Conservation (phyloP, 1,140 invertebrate species). For the Euura saliciscinereae region DNA sequence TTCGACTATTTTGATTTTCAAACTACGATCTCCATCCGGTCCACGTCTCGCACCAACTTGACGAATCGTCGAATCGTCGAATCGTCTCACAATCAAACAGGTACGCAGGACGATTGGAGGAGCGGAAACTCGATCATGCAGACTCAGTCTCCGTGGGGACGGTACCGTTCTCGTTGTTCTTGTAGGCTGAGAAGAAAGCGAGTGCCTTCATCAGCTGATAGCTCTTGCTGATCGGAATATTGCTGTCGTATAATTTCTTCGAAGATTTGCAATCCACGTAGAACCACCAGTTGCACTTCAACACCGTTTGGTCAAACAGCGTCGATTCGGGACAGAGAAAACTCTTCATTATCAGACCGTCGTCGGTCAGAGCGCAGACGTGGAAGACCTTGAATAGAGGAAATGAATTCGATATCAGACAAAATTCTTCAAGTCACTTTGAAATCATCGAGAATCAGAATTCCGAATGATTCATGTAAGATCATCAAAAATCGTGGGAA, state of each 20-base stretch:
- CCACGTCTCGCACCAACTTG: background rate
- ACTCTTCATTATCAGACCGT: constrained; percentile 86
- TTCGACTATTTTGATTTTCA: background rate
- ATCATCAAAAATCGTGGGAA: too few species aligned
- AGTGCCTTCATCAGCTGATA: constrained; percentile 90
- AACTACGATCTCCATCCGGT: background rate
- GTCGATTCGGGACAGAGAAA: constrained; percentile 89
- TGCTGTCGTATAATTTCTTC: constrained; percentile 80
- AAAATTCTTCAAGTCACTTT: background rate
- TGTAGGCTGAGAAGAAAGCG: constrained; percentile 84
- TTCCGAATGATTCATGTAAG: too few species aligned
- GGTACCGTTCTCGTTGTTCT: constrained; percentile 62
- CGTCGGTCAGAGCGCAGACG: constrained; percentile 86
- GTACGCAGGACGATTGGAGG: background rate
- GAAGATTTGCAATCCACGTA: constrained; percentile 87
- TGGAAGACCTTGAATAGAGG: constrained; percentile 78
- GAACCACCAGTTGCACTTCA: constrained; percentile 93
- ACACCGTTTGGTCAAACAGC: constrained; percentile 85
- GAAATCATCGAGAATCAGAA: background rate
- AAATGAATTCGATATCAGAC: constrained; percentile 24
- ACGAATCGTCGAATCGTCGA: background rate
- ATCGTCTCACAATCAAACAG: background rate
- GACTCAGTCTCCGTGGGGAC: background rate
- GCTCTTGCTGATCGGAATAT: constrained; percentile 88
- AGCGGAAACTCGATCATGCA: background rate